Evolutionary conservation across 2,797 vertebrate species (phyloP).

Genomic region (Sciaenops ocellatus): DNA sequence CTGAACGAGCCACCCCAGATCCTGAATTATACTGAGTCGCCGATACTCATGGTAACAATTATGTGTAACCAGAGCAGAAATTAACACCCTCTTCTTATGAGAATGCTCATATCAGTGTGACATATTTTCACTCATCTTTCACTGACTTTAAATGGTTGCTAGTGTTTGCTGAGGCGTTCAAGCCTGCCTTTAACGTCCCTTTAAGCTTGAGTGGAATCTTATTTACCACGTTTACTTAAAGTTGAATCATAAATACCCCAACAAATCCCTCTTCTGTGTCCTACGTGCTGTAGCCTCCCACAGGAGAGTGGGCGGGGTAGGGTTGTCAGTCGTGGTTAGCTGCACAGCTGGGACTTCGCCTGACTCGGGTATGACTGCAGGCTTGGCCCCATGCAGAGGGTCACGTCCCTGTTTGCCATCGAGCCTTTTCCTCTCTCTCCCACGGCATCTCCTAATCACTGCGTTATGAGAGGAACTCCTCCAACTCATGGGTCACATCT

Average conservation of each 20-base stretch:
- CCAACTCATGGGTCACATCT: slow-evolving; percentile 30
- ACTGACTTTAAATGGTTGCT: slow-evolving; percentile 50
- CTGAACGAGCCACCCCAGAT: slow-evolving; percentile 51
- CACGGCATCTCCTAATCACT: slow-evolving; percentile 54
- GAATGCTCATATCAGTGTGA: slow-evolving; percentile 64
- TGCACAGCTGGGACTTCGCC: slow-evolving; percentile 57
- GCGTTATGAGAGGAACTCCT: slow-evolving; percentile 49
- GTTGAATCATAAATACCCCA: slow-evolving; percentile 45
- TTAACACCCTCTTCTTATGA: slow-evolving; percentile 48
- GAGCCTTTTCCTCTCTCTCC: slow-evolving; percentile 42
- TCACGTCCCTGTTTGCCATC: slow-evolving; percentile 55
- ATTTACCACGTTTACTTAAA: slow-evolving; percentile 19
- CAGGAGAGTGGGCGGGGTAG: slow-evolving; percentile 19
- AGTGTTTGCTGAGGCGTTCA: slow-evolving; percentile 32
- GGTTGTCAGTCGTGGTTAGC: slow-evolving; percentile 42
- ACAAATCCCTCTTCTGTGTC: slow-evolving; percentile 17
- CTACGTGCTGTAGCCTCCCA: slow-evolving; percentile 26
- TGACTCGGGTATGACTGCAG: slow-evolving; percentile 46
- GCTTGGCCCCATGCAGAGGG: slow-evolving; percentile 62
- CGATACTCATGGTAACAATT: slow-evolving; percentile 68
- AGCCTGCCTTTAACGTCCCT: slow-evolving; percentile 23
- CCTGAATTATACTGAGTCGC: slow-evolving; percentile 63
- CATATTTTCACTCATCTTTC: slow-evolving; percentile 61
- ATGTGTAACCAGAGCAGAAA: slow-evolving; percentile 69
- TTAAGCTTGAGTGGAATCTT: slow-evolving; percentile 23